A percentile compares a stretch with the other conserved stretches of the same genome.
Evolutionary conservation across 2,888 invertebrate genomes (phyloP).

Genomic region (Octodonta nipae): DNA sequence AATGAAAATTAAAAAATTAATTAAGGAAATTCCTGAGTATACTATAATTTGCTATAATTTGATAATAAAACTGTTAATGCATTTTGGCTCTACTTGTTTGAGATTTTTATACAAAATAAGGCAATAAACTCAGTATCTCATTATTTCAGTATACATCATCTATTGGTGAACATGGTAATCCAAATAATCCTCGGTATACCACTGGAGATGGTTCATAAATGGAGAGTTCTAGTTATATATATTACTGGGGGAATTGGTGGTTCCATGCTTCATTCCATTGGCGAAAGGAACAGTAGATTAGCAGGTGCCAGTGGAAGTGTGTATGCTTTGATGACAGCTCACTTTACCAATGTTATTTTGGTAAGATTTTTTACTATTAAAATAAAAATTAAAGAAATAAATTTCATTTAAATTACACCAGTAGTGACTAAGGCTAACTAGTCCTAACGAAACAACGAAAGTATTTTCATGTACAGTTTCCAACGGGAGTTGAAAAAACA

Average conservation of each 20-base stretch:
- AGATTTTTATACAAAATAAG: slow-evolving; percentile 3
- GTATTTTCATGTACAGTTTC: too few relatives aligned
- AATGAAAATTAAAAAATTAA: too few relatives aligned
- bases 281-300: slow-evolving; percentile 64
- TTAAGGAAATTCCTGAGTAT: too few relatives aligned
- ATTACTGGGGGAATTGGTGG: slow-evolving; percentile 74
- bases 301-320: slow-evolving; percentile 94
- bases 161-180: slow-evolving; percentile 79
- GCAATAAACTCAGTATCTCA: slow-evolving; percentile 3
- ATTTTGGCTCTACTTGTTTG: background rate
- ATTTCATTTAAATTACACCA: too few relatives aligned
- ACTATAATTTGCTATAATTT: too few relatives aligned
- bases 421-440: too few relatives aligned
- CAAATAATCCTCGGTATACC: slow-evolving; percentile 89
- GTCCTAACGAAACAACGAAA: too few relatives aligned
- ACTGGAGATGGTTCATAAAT: slow-evolving; percentile 89
- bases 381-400: too few relatives aligned
- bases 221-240: slow-evolving; percentile 75
- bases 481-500: too few relatives aligned
- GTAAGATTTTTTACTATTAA: too few relatives aligned
- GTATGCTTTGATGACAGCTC: slow-evolving; percentile 85
- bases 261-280: slow-evolving; percentile 67
- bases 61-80: too few relatives aligned
- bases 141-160: slow-evolving; percentile 68
- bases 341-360: slow-evolving; percentile 82